A percentile compares a stretch with the other conserved stretches of the same genome.
These are phyloP conservation scores for Euphydryas editha DNA, from an alignment of 2,888 invertebrate genomes.

Conservation along the genomic window DNA sequence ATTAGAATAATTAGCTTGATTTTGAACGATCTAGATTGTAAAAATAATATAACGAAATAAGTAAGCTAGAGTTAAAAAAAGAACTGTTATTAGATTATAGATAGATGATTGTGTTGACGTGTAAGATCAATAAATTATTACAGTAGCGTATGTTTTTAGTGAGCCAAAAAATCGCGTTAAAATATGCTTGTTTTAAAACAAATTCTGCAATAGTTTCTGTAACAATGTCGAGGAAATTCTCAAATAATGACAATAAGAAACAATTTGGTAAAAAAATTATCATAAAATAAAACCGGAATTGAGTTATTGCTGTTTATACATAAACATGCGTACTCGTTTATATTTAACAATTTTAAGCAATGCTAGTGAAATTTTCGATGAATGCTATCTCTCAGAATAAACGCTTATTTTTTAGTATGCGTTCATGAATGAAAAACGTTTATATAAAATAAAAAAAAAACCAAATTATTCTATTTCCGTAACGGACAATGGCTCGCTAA, in stretches of 20 bases:
- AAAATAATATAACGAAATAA: not conserved
- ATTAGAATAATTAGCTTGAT: conserved; percentile 12
- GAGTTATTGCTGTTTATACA: not conserved
- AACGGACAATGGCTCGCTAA: conserved; percentile 65
- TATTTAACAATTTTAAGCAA: not conserved
- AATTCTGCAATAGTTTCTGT: too few species aligned
- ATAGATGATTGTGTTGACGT: too few species aligned
- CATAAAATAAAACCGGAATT: not conserved
- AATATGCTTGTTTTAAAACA: too few species aligned
- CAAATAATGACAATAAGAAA: not conserved
- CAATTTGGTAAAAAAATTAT: not conserved
- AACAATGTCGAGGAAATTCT: not conserved
- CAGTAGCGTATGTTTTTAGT: too few species aligned
- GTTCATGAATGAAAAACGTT: conserved; percentile 35
- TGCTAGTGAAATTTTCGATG: not conserved
- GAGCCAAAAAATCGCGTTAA: too few species aligned
- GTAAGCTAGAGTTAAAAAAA: not conserved
- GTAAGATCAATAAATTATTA: too few species aligned
- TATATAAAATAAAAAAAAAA: conserved; percentile 35
- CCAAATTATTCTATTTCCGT: conserved; percentile 58
- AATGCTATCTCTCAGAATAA: conserved; percentile 7
- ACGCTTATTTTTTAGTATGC: conserved; percentile 4
- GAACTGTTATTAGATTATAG: too few species aligned
- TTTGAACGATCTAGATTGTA: not conserved
- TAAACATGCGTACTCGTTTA: not conserved